Base-by-base conservation (phyloP, 23 tunicate species). In the Halocynthia aurantium region DNA sequence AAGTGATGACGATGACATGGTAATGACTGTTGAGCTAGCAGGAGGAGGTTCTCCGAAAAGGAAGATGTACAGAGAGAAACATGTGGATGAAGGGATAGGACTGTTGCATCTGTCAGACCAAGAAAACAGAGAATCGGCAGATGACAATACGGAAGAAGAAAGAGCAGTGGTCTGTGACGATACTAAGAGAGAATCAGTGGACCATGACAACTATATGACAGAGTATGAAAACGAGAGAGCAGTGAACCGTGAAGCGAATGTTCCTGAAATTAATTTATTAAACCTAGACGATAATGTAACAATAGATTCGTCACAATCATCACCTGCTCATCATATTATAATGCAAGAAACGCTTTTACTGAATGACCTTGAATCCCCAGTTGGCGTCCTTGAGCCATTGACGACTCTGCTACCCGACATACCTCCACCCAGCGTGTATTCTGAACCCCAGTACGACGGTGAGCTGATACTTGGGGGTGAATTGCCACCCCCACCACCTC, bases 1-100 rank as follows among this genome's bases (percentile, higher is more conserved):
- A 51, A 84, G 74, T 7, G 91, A 74, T 6, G 90, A 85, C 5
- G 85, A 77, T 5, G 76, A 71, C 31, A 10, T 65, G 70, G 70
- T 65, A 6, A 9, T 65, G 70, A 65, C 70, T 9, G 70, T 65
- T 15, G 70, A 65, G 22, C 10, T 65, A 9, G 44, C 44, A 31
- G 70, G 70, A 44, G 69, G 22, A 15, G 17, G 70, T 9, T 40
- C 70, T 15, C 70, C 70, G n/a, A 65, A 65, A 65, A 49, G 22
- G 22, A 49, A 49, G 10, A 6, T 65, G 70, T 20, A 13, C 10
- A 58, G 63, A 58, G 15, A 13, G n/a, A 11, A 65, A 9, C 49
- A 49, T 15, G 17, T 65, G 22, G 70, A 49, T 40, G 70, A 65
- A 13, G 70, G 22, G n/a, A 65, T 40, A 15, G 70, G 70, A 20